Evolutionary conservation across 2,888 invertebrate genomes (phyloP), one percentile per base, ranked within the genome.

Genomic region (Ceriagrion tenellum): DNA sequence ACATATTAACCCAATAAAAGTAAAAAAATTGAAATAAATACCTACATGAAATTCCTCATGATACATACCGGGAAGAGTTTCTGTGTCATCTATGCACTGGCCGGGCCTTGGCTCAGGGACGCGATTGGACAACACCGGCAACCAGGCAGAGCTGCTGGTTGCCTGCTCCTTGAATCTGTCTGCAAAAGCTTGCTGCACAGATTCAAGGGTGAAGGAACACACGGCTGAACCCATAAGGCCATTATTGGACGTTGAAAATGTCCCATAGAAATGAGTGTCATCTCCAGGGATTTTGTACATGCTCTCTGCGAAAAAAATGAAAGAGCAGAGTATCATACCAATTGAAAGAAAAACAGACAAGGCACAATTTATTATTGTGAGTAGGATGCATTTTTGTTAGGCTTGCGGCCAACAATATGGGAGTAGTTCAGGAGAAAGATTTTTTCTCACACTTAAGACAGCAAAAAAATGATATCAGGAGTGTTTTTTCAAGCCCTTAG

Each of bases 141-240:
- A 97, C 98, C 98, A 98, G 47, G 98, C 98, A 20, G 98, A 97
- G 95, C 97, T 97, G 12, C 98, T 97, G 0, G 98, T 97, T 0
- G 98, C 97, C 97, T 98, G 98, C 96, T 98, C 98, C 96, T 98
- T 98, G 96, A 98, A 98, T 95, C 98, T 97, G 26, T 98, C 98
- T 95, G 97, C 97, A 96, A 98, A 98, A 40, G 97, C 97, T 95
- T 97, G 97, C 96, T 98, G 98, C 96, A 98, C 98, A 95, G 98
- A 97, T 35, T 97, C 97, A 97, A 98, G 97, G 55, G 97, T 97
- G 97, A 97, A 98, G 35, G 98, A 97, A 97, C 98, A 98, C 96
- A 98, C 97, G 81, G 98, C 98, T 0, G 98, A 98, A 4, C 98
- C 98, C 95, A 97, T 97, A 95, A 98, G 97, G 10, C 98, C 98